These are phyloP conservation scores for Agrilus mali DNA, from an alignment of 2,888 invertebrate genomes.

Conservation along the genomic window DNA sequence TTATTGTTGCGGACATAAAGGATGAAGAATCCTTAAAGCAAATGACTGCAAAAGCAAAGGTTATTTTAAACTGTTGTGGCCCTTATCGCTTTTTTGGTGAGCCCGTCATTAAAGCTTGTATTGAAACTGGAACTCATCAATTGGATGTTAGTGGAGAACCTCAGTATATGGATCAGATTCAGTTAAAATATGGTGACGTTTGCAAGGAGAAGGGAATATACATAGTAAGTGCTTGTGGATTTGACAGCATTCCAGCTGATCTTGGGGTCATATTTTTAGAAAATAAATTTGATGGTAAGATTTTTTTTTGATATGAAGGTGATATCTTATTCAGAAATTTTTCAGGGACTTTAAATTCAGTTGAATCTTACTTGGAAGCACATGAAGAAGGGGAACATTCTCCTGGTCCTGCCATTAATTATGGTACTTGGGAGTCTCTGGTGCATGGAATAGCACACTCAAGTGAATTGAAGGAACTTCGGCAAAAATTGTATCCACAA, in stretches of 20 bases:
- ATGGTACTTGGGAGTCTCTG: slow-evolving; percentile 83
- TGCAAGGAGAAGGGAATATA: slow-evolving; percentile 74
- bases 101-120: slow-evolving; percentile 75
- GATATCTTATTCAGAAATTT: neutral
- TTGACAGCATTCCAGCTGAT: slow-evolving; percentile 86
- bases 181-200: slow-evolving; percentile 60
- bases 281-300: slow-evolving; percentile 58
- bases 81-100: slow-evolving; percentile 84
- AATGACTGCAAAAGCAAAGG: slow-evolving; percentile 69
- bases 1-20: slow-evolving; percentile 66
- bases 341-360: slow-evolving; percentile 60
- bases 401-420: slow-evolving; percentile 50
- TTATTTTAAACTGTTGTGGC: slow-evolving; percentile 87
- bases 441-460: slow-evolving; percentile 60
- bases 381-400: slow-evolving; percentile 21
- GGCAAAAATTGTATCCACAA: slow-evolving; percentile 54
- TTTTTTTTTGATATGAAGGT: neutral
- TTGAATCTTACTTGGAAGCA: slow-evolving; percentile 53
- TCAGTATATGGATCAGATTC: slow-evolving; percentile 40
- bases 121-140: slow-evolving; percentile 65
- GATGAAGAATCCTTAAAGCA: slow-evolving; percentile 58
- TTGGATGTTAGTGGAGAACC: slow-evolving; percentile 93
- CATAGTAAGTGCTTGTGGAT: slow-evolving; percentile 83
- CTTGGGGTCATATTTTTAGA: slow-evolving; percentile 70
- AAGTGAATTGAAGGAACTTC: slow-evolving; percentile 49